phyloP scores from a whole-genome alignment of 2,113 vertebrate species.

The Coracopsis vasa region DNA sequence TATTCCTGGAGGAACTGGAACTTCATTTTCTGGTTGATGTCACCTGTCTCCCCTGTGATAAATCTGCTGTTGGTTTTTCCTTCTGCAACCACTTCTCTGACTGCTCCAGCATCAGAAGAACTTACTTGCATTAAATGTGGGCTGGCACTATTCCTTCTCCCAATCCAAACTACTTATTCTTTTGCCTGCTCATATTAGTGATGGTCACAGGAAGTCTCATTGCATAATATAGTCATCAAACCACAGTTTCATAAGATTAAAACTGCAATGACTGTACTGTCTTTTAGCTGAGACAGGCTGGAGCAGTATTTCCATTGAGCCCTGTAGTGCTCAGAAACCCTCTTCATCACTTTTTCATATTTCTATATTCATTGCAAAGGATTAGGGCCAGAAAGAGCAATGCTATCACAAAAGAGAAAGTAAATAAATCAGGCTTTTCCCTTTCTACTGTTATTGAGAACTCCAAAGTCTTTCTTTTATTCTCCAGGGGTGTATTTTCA shows the following conservation, averaged over 20 bases:
- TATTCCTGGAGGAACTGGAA: background rate
- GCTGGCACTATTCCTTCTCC: background rate
- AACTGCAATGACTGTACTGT: background rate
- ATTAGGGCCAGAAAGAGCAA: background rate
- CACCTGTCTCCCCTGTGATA: background rate
- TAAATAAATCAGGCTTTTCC: conserved; percentile 2
- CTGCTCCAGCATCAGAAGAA: background rate
- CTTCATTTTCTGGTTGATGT: background rate
- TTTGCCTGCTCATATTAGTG: rapidly evolving
- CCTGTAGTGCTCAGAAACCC: background rate
- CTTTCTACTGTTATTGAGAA: conserved; percentile 24
- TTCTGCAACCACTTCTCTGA: background rate
- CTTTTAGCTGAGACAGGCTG: background rate
- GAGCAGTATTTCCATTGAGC: background rate
- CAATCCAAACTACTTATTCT: rapidly evolving
- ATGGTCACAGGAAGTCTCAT: background rate
- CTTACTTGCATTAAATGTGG: too few species aligned
- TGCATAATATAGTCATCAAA: background rate
- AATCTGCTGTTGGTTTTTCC: background rate
- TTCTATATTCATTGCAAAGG: background rate
- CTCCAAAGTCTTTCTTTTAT: conserved; percentile 31
- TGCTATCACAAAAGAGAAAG: background rate
- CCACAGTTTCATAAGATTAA: background rate
- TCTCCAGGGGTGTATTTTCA: conserved; percentile 49
- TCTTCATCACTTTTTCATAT: background rate